Evolutionary conservation across 1,140 invertebrate genomes (phyloP), one percentile per base, ranked within the genome.

Genomic region (Brachionus angularis): DNA sequence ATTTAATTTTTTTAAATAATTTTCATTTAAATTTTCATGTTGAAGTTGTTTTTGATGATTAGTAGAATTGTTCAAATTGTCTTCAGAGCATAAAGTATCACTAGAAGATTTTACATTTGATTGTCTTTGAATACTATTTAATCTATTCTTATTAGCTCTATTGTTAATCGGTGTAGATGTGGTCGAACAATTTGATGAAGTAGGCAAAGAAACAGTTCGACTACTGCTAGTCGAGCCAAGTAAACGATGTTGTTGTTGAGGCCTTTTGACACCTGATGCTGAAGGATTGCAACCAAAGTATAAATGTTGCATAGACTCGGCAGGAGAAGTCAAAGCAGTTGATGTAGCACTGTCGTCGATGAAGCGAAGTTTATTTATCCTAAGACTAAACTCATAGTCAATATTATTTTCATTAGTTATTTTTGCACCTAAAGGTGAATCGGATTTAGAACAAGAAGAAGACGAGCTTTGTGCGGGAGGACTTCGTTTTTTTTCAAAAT

Each of bases 321-420:
- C 49, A 21, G 67, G 67, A 8, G 67, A 70, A 2, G 47, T 53
- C 4, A 70, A 14, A 27, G 67, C 46, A 29, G 67, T 70, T 5
- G 46, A 50, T 18, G 67, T 25, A 10, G 46, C 67, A 31, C 67
- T 70, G 33, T 70, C 67, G 29, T 70, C 67, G 12, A 70, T 70
- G 16, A 52, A 70, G 3, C 33, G 44, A 2, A 70, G 29, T 8
- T 44, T 31, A 14, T 70, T 44, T 23, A 70, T 70, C n/a, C 46
- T 27, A 21, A 42, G 10, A 25, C 12, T 34, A 18, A 70, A 70
- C 21, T 70, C 67, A 16, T 50, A 4, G 31, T 4, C 10, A 23
- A 34, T 31, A 7, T 31, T 34, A 18, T 58, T 23, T 34, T n/a
- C n/a, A n/a, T n/a, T n/a, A n/a, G n/a, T n/a, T n/a, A n/a, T n/a